A percentile compares a stretch with the other conserved stretches of the same genome.
Evolutionary conservation across 2,888 invertebrate genomes (phyloP).

Genomic region (Glyphotaelius pellucidus): DNA sequence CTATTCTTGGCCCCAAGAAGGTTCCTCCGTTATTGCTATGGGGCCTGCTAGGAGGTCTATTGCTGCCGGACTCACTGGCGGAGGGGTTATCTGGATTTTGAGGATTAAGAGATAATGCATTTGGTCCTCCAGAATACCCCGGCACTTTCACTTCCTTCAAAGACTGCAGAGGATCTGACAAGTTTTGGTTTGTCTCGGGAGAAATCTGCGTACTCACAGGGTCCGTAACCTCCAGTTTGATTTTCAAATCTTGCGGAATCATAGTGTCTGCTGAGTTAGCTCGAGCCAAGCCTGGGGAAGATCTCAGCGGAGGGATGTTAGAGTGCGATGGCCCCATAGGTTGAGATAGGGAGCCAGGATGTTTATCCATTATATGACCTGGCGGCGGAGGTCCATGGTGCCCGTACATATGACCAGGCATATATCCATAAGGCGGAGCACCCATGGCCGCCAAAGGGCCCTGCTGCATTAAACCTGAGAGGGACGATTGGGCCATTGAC

Average conservation of each 20-base stretch:
- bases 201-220: slow-evolving; percentile 68
- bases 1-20: slow-evolving; percentile 82
- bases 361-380: slow-evolving; percentile 72
- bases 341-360: slow-evolving; percentile 73
- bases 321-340: slow-evolving; percentile 72
- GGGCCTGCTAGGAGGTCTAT: slow-evolving; percentile 75
- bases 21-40: slow-evolving; percentile 75
- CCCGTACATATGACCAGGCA: slow-evolving; percentile 76
- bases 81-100: slow-evolving; percentile 69
- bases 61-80: slow-evolving; percentile 75
- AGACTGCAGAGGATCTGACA: slow-evolving; percentile 85
- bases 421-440: slow-evolving; percentile 80
- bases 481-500: slow-evolving; percentile 77
- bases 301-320: slow-evolving; percentile 68
- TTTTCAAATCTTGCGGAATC: slow-evolving; percentile 77
- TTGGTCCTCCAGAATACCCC: slow-evolving; percentile 80
- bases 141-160: slow-evolving; percentile 89
- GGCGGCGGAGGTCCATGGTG: slow-evolving; percentile 68
- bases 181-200: slow-evolving; percentile 76
- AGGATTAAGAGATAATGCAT: slow-evolving; percentile 74
- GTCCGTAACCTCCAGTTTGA: slow-evolving; percentile 78
- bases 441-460: slow-evolving; percentile 80
- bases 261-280: slow-evolving; percentile 69
- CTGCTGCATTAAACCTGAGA: slow-evolving; percentile 78
- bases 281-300: slow-evolving; percentile 66